These are phyloP conservation scores for Agelastica alni DNA, from an alignment of 2,888 invertebrate genomes.

Conservation along the genomic window DNA sequence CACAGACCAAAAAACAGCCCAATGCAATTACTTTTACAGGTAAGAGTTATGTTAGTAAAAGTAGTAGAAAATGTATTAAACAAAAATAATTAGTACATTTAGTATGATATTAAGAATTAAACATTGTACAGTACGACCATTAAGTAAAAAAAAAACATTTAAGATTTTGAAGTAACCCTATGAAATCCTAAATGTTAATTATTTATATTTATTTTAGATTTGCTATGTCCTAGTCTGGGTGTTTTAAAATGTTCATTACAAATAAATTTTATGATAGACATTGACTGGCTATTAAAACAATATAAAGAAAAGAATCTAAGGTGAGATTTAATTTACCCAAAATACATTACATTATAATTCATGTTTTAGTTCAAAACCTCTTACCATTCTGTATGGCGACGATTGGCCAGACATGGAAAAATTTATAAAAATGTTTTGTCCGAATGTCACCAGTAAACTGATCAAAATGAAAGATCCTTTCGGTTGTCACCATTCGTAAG, in stretches of 20 bases:
- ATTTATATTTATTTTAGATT: constrained; percentile 61
- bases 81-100: too few relatives aligned
- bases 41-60: too few relatives aligned
- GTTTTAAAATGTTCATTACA: constrained; percentile 76
- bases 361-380: constrained; percentile 64
- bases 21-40: constrained; percentile 73
- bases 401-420: constrained; percentile 58
- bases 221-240: constrained; percentile 78
- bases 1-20: constrained; percentile 66
- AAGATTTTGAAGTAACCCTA: too few relatives aligned
- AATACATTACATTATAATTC: constrained; percentile 2
- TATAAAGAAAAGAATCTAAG: constrained; percentile 77
- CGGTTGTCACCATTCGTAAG: constrained; percentile 87
- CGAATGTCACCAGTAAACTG: constrained; percentile 68
- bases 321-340: constrained; percentile 52
- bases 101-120: too few relatives aligned
- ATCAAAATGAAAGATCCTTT: constrained; percentile 78
- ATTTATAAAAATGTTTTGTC: constrained; percentile 60
- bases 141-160: too few relatives aligned
- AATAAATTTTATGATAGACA: constrained; percentile 92
- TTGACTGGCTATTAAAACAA: constrained; percentile 86
- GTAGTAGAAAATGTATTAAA: too few relatives aligned
- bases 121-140: too few relatives aligned
- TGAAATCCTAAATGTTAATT: too few relatives aligned
- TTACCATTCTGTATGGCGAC: constrained; percentile 80